These are phyloP conservation scores for Trididemnum clinides DNA, from an alignment of 23 tunicate species.

Conservation along the genomic window DNA sequence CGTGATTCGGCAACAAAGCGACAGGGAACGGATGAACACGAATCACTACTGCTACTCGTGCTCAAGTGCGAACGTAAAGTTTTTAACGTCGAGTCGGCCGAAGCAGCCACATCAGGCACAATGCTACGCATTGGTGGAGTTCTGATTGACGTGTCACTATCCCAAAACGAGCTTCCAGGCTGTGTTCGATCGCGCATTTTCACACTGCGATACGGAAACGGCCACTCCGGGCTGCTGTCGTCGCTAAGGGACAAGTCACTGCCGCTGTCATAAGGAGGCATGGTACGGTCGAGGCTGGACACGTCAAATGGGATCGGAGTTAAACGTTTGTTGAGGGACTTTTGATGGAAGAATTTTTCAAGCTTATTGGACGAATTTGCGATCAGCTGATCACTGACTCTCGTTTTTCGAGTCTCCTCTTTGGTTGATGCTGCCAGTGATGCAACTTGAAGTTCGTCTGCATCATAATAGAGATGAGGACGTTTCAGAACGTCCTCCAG, in stretches of 20 bases:
- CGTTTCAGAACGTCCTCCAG: slow-evolving; percentile 57
- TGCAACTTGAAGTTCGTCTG: slow-evolving; percentile 53
- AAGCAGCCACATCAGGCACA: slow-evolving; percentile 90
- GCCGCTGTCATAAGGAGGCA: slow-evolving; percentile 6
- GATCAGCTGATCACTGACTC: neutral
- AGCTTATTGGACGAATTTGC: neutral
- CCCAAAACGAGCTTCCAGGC: slow-evolving; percentile 60
- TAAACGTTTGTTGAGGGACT: neutral
- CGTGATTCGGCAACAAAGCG: slow-evolving; percentile 38
- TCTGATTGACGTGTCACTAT: slow-evolving; percentile 47
- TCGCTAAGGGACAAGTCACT: slow-evolving; percentile 52
- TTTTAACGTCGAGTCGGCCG: slow-evolving; percentile 81
- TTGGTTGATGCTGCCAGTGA: neutral
- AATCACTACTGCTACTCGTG: slow-evolving; percentile 38
- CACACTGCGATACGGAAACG: slow-evolving; percentile 49
- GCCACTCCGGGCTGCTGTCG: slow-evolving; percentile 58
- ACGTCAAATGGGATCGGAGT: neutral
- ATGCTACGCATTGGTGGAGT: slow-evolving; percentile 24
- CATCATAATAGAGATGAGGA: slow-evolving; percentile 83
- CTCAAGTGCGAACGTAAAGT: slow-evolving; percentile 7
- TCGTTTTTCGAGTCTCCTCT: neutral
- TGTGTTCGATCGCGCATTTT: slow-evolving; percentile 16
- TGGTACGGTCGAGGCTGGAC: neutral
- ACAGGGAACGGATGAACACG: slow-evolving; percentile 30
- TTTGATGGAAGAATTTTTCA: slow-evolving; percentile 47